Evolutionary conservation across 2,888 invertebrate species (phyloP), one percentile per base, ranked within the genome.

Genomic region (Caenorhabditis sinica): DNA sequence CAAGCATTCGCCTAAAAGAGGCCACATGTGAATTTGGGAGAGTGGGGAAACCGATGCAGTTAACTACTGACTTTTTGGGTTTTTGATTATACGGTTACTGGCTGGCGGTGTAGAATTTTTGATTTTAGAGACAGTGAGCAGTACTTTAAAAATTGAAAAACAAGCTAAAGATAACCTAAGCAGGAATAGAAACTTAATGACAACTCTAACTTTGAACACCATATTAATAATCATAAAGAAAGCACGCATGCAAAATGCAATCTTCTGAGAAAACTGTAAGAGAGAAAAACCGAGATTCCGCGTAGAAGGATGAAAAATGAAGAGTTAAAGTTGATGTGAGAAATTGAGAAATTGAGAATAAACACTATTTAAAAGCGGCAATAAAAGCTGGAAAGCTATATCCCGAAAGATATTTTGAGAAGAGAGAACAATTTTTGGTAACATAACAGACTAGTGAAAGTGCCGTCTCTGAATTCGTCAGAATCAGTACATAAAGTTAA

Each of bases 171-270:
- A 68, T 51, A 33, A 69, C 23, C 56, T 69, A 69, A 56, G 69
- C 69, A 56, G 33, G 51, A 13, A 53, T 49, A 49, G 51, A 68
- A 53, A 30, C 51, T 51, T 49, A 49, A 69, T 77, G 69, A 77
- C 76, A 61, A 28, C 33, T 43, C 49, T 56, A 72, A 43, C 45
- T 43, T 45, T 25, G 28, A 56, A 69, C 68, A 77, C 58, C 65
- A 77, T 68, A 30, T 30, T 49, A 79, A 72, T 53, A 65, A 72
- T 63, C 61, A 68, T 61, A 69, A 53, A 66, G 80, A 80, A 72
- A 72, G 80, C 80, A 80, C 51, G 72, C 80, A 80, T 80, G 80
- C 80, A 80, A 79, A 80, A 80, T 80, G 80, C 80, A 63, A 72
- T 71, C 53, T 51, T 56, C 1, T 30, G 51, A 69, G 49, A 72